Evolutionary conservation across 2,113 vertebrate genomes (phyloP).

Genomic region (Protobothrops flavoviridis): DNA sequence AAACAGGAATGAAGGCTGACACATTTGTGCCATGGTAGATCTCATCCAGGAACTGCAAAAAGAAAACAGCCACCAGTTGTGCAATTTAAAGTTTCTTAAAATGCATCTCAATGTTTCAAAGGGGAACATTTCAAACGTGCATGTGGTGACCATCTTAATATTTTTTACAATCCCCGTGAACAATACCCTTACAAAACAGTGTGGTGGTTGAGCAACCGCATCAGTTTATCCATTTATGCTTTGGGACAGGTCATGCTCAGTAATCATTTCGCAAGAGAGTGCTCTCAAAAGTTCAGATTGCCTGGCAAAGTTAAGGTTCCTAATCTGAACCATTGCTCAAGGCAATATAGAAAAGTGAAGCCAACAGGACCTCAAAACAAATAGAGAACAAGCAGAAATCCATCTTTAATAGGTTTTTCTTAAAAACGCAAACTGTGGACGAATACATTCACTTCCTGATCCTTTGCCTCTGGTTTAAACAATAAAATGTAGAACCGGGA

Average conservation of each 20-base stretch:
- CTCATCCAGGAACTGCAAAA: fast-evolving
- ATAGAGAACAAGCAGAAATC: neutral
- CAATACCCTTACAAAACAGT: neutral
- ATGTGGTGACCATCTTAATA: neutral
- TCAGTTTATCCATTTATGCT: neutral
- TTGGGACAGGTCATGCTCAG: neutral
- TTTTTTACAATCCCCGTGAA: neutral
- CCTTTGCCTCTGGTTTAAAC: neutral
- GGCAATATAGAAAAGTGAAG: neutral
- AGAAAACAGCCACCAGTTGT: neutral
- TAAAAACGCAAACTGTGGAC: neutral
- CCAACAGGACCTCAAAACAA: neutral
- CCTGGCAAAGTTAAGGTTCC: neutral
- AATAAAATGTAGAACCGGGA: neutral
- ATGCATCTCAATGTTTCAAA: neutral
- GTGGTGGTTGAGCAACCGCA: neutral
- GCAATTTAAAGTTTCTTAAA: neutral
- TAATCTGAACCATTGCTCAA: neutral
- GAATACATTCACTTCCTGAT: neutral
- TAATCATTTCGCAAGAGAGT: neutral
- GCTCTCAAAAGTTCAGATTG: neutral
- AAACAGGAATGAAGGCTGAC: neutral
- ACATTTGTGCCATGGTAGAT: neutral
- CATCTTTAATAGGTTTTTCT: neutral
- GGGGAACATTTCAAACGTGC: neutral